Conservation (phyloP, 2,888 invertebrate species). For the Lithophane socia region DNA sequence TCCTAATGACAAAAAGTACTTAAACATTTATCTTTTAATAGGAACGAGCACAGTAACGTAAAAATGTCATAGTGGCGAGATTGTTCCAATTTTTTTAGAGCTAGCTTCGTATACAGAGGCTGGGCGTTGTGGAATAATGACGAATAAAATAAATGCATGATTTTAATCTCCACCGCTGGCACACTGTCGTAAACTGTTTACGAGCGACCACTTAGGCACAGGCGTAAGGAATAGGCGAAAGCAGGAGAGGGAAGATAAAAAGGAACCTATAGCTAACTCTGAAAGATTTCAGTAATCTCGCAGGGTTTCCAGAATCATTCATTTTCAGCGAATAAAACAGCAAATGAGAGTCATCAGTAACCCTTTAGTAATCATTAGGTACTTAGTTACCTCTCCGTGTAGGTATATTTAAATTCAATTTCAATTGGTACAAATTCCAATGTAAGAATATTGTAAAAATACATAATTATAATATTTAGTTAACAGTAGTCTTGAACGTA, state of each 20-base stretch:
- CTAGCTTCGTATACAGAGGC: conserved; percentile 50
- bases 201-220: conserved; percentile 79
- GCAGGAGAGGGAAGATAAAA: conserved; percentile 36
- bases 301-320: background rate
- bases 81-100: conserved; percentile 58
- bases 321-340: background rate
- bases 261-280: too few species aligned
- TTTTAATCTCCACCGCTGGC: conserved; percentile 86
- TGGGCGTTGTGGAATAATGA: conserved; percentile 82
- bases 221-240: conserved; percentile 61
- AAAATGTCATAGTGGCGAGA: conserved; percentile 48
- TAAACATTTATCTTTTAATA: conserved; percentile 61
- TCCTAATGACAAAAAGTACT: conserved; percentile 55
- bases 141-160: conserved; percentile 89
- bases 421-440: background rate
- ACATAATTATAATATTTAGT: too few species aligned
- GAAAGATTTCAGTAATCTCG: too few species aligned
- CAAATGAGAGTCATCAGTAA: background rate
- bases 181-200: conserved; percentile 88
- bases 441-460: too few species aligned
- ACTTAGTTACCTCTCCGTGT: background rate
- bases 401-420: too few species aligned
- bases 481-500: too few species aligned
- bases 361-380: background rate
- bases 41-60: conserved; percentile 40